Evolutionary conservation across 2,113 vertebrate genomes (phyloP).

Genomic region (Chionis minor): DNA sequence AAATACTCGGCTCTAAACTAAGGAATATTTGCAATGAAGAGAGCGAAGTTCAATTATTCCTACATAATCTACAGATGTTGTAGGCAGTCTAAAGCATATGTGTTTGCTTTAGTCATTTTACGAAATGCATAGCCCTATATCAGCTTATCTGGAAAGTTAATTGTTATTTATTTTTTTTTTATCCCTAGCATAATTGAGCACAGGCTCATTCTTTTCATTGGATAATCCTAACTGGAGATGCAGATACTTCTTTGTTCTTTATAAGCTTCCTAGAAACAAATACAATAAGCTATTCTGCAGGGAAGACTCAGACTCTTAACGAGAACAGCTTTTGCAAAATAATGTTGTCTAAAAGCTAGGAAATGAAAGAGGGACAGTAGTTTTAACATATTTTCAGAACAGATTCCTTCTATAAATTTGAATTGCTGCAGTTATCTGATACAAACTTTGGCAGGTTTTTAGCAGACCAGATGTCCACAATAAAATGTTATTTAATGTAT

Average conservation of each 20-base stretch:
- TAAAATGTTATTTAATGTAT: conserved; percentile 76
- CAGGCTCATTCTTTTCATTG: neutral
- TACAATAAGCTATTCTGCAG: neutral
- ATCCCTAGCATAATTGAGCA: neutral
- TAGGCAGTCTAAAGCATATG: neutral
- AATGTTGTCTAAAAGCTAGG: neutral
- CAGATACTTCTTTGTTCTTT: neutral
- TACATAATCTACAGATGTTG: neutral
- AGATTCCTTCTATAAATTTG: conserved; percentile 49
- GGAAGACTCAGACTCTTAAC: neutral
- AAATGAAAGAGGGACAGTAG: neutral
- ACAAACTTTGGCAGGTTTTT: conserved; percentile 67
- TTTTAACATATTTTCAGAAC: conserved; percentile 42
- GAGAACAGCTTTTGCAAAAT: conserved; percentile 12
- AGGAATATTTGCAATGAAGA: neutral
- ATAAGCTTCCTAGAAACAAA: neutral
- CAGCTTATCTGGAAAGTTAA: neutral
- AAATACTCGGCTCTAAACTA: neutral
- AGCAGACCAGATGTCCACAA: conserved; percentile 76
- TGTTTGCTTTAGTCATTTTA: neutral
- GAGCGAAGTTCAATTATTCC: neutral
- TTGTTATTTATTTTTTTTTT: neutral
- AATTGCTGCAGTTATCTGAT: conserved; percentile 47
- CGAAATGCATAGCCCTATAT: neutral
- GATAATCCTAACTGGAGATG: neutral